Conservation (phyloP, 2,113 vertebrate genomes). For the Percina caprodes region DNA sequence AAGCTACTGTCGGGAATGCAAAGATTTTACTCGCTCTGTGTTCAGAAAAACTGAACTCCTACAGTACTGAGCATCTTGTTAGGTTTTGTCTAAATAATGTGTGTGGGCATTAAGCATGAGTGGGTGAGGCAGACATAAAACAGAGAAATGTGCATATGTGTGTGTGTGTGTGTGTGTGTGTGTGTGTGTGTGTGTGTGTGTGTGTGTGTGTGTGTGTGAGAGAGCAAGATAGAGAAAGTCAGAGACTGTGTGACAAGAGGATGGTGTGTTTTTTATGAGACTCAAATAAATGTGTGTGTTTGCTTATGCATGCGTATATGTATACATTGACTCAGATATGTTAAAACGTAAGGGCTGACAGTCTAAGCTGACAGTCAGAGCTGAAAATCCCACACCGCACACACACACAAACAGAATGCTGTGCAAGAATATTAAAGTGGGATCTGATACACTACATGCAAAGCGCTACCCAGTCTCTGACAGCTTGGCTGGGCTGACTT, state of each 20-base stretch:
- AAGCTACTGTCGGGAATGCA: conserved; percentile 36
- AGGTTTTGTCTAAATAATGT: conserved; percentile 43
- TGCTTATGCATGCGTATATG: conserved; percentile 20
- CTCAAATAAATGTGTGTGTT: not conserved
- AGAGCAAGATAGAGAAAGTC: conserved; percentile 25
- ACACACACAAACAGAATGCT: not conserved
- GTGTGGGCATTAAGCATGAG: conserved; percentile 19
- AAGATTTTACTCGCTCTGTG: conserved; percentile 36
- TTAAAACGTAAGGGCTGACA: conserved; percentile 42
- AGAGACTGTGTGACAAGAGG: conserved; percentile 50
- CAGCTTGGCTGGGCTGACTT: conserved; percentile 70
- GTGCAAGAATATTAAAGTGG: conserved; percentile 16
- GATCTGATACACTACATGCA: conserved; percentile 58
- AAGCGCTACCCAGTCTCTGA: conserved; percentile 55
- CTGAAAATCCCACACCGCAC: conserved; percentile 34
- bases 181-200: conserved; percentile 17
- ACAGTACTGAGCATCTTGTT: conserved; percentile 40
- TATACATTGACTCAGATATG: conserved; percentile 51
- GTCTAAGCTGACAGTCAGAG: conserved; percentile 32
- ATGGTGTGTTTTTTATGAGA: conserved; percentile 36
- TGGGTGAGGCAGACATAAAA: conserved; percentile 21
- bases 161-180: conserved; percentile 24
- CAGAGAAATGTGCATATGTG: conserved; percentile 32
- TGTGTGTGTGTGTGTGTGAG: not conserved
- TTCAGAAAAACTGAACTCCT: conserved; percentile 48